These are phyloP conservation scores for Acrocyrtus sp. DNA, from an alignment of 2,888 invertebrate species.

Conservation along the genomic window DNA sequence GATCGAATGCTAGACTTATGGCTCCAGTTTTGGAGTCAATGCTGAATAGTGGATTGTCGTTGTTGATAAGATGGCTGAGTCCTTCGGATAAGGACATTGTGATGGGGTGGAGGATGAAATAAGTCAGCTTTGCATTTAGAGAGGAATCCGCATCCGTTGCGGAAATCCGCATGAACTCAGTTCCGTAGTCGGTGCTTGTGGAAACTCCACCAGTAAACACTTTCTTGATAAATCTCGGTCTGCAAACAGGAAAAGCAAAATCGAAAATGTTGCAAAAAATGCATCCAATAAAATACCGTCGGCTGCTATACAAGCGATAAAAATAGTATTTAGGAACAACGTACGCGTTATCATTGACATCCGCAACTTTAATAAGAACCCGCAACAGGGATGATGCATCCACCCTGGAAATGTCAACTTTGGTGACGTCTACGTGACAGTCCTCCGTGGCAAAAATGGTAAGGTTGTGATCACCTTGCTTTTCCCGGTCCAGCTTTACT, in stretches of 20 bases:
- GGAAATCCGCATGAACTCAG: constrained; percentile 84
- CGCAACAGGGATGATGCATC: constrained; percentile 69
- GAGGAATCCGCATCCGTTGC: constrained; percentile 68
- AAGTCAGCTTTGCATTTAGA: constrained; percentile 78
- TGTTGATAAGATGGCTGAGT: constrained; percentile 73
- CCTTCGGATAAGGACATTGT: constrained; percentile 87
- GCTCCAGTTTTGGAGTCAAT: constrained; percentile 84
- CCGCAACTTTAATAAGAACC: constrained; percentile 78
- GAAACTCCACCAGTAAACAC: constrained; percentile 95
- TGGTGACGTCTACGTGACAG: constrained; percentile 68
- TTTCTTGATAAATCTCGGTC: constrained; percentile 81
- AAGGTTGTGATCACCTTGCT: constrained; percentile 74
- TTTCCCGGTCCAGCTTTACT: constrained; percentile 79
- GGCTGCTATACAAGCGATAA: no score
- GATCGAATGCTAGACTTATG: constrained; percentile 91
- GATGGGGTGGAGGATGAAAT: constrained; percentile 82
- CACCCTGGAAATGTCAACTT: constrained; percentile 28
- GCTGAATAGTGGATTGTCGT: constrained; percentile 83
- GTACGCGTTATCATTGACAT: constrained; percentile 84
- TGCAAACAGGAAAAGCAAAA: constrained; percentile 62
- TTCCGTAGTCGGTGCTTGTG: constrained; percentile 91
- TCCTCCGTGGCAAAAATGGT: constrained; percentile 86
- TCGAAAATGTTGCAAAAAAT: not conserved
- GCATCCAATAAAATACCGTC: no score
- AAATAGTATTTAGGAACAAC: no score